Evolutionary conservation across 2,797 vertebrate genomes (phyloP).

Genomic region (Coilia nasus): DNA sequence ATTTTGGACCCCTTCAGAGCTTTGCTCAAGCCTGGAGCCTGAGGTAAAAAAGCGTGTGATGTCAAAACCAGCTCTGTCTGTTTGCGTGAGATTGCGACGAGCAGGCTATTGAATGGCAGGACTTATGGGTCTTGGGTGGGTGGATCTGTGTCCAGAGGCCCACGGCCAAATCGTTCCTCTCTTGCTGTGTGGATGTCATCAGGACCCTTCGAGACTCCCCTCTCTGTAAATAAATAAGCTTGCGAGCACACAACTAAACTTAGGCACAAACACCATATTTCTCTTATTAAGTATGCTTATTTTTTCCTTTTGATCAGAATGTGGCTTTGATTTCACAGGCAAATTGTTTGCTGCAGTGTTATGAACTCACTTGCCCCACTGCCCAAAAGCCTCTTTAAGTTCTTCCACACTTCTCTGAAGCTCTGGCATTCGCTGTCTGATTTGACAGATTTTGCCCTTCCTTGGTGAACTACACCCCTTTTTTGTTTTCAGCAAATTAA

Average conservation of each 20-base stretch:
- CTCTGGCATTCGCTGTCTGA: neutral
- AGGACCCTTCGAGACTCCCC: neutral
- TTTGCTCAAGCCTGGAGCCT: slow-evolving; percentile 50
- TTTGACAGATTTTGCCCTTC: neutral
- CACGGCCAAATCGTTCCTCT: neutral
- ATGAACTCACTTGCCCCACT: neutral
- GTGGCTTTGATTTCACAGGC: neutral
- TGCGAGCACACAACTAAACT: neutral
- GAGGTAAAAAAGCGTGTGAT: slow-evolving; percentile 64
- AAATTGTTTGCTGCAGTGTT: slow-evolving; percentile 7
- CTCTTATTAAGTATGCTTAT: neutral
- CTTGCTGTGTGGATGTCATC: neutral
- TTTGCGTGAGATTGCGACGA: slow-evolving; percentile 47
- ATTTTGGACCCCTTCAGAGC: slow-evolving; percentile 59
- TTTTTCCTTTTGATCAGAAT: slow-evolving; percentile 16
- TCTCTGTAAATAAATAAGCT: neutral
- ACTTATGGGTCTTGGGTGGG: slow-evolving; percentile 55
- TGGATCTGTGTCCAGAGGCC: slow-evolving; percentile 49
- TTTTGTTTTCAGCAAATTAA: neutral
- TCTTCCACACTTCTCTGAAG: neutral
- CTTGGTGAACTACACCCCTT: neutral
- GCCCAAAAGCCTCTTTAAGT: neutral
- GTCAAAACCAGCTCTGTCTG: slow-evolving; percentile 57
- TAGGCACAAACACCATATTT: slow-evolving; percentile 19
- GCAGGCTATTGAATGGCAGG: slow-evolving; percentile 60